Evolutionary conservation across 2,113 vertebrate genomes (phyloP), one percentile per base, ranked within the genome.

Genomic region (Chiloscyllium plagiosum): DNA sequence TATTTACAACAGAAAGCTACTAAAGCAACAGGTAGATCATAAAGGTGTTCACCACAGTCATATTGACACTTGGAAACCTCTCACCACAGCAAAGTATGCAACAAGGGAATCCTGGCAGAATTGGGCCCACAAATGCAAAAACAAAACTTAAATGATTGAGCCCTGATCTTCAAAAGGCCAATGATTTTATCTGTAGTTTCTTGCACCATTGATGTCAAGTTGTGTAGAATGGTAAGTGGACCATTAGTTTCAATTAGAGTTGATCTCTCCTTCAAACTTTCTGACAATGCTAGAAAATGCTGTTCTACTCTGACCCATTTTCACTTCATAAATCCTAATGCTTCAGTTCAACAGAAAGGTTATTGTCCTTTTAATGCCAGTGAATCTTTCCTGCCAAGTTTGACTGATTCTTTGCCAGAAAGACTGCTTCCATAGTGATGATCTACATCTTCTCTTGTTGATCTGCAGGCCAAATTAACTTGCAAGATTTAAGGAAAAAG

Each of bases 341-440:
- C 13, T 76, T 52, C 69, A 70, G 94, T 76, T 95, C 68, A 95
- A 72, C 94, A 70, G 94, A 95, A 72, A 17, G 94, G 94, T 72
- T 70, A 95, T 95, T 95, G 94, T 95, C 94, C 72, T 95, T 70
- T 72, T 95, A 72, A 95, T 95, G 94, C 94, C 94, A 72, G 68
- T 95, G 69, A 66, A 95, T 72, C 69, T 95, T 29, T 76, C 68
- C 94, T 95, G 94, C 94, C 94, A 95, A 95, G 69, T 72, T 50
- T 95, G 69, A 95, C 68, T 95, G 94, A 95, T 72, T 72, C 69
- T 47, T 72, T 95, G 47, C 68, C 66, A 72, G 72, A 66, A 72
- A 70, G 69, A 42, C 94, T 95, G 94, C 94, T 95, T 95, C 94
- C 94, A 70, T 95, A 68, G 68, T 76, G 94, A 95, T 95, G 94